Evolutionary conservation across 1,140 invertebrate species (phyloP).

Genomic region (Aphelenchoides fujianensis): DNA sequence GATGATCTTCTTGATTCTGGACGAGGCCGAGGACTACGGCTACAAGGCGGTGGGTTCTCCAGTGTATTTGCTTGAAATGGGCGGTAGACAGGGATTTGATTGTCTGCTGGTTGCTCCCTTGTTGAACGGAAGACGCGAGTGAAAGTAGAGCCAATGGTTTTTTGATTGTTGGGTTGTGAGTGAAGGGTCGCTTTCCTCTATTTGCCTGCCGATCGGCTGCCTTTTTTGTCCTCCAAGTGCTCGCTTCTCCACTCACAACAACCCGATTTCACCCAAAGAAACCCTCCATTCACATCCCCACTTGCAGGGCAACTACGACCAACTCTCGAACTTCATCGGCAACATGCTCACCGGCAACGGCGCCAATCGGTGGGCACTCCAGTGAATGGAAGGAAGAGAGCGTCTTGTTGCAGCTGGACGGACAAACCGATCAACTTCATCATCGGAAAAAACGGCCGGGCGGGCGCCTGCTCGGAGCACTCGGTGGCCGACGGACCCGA

Average conservation of each 20-base stretch:
- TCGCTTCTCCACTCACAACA: too few relatives aligned
- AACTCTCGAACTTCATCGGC: conserved; percentile 7
- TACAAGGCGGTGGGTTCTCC: not conserved
- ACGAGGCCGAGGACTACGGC: conserved; percentile 6
- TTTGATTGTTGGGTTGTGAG: too few relatives aligned
- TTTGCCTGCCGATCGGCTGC: too few relatives aligned
- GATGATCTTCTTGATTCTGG: conserved; percentile 24
- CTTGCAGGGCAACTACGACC: conserved; percentile 8
- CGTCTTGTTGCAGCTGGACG: too few relatives aligned
- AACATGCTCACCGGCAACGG: conserved; percentile 11
- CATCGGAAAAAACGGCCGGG: conserved; percentile 5
- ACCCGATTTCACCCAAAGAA: too few relatives aligned
- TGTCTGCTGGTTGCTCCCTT: too few relatives aligned
- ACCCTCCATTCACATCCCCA: too few relatives aligned
- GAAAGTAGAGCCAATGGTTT: too few relatives aligned
- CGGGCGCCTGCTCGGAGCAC: not conserved
- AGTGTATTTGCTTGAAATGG: not conserved
- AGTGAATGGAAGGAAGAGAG: too few relatives aligned
- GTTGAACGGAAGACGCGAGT: too few relatives aligned
- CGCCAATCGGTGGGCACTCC: not conserved
- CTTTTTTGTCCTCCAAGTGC: too few relatives aligned
- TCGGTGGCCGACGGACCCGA: not conserved
- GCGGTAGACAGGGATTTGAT: not conserved
- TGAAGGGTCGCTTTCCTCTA: too few relatives aligned
- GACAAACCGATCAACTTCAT: conserved; percentile 11